Base-by-base conservation (phyloP, 2,888 invertebrate genomes). In the Pogonocherus hispidulus region DNA sequence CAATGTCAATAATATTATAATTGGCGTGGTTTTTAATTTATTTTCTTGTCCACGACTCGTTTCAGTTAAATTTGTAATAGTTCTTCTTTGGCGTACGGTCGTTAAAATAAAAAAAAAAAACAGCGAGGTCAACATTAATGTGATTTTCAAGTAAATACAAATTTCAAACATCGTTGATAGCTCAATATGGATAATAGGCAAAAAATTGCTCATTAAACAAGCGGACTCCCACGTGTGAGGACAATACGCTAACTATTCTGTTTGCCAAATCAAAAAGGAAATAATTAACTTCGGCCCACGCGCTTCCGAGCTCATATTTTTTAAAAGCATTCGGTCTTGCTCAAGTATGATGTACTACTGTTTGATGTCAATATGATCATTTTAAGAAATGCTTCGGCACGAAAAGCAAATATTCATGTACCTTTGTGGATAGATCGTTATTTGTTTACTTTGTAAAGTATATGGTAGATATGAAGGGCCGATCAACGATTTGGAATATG, bases 271-370 rank as follows among this genome's bases (percentile, higher is more conserved):
- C 20, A 49, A 47, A 60, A 63, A 57, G n/a, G n/a, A 47, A 54
- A 55, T 68, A 68, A 65, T 69, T 64, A 69, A 55, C 60, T 11
- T n/a, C 64, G 14, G 27, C 68, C 68, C 65, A 69, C 68, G 65
- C 55, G 35, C 11, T 51, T 52, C n/a, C n/a, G n/a, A 47, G 55
- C 52, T 59, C 27, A 56, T 54, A 47, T 59, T 60, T 59, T 47
- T 47, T 60, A 55, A 68, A 60, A 68, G 68, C 64, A 54, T 54
- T 63, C 59, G 37, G 64, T 32, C 44, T 16, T 49, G 19, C 32
- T 32, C 14, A 32, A 32, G 56, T 57, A 23, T 23, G 44, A 47
- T 68, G 60, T 55, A 27, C 54, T 62, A 55, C 60, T 69, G 65
- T 69, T 69, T 69, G 65, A 60, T 6, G 57, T 65, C 65, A 69